These are phyloP conservation scores for Aldrovandia affinis DNA, from an alignment of 2,797 vertebrate genomes.

Conservation along the genomic window DNA sequence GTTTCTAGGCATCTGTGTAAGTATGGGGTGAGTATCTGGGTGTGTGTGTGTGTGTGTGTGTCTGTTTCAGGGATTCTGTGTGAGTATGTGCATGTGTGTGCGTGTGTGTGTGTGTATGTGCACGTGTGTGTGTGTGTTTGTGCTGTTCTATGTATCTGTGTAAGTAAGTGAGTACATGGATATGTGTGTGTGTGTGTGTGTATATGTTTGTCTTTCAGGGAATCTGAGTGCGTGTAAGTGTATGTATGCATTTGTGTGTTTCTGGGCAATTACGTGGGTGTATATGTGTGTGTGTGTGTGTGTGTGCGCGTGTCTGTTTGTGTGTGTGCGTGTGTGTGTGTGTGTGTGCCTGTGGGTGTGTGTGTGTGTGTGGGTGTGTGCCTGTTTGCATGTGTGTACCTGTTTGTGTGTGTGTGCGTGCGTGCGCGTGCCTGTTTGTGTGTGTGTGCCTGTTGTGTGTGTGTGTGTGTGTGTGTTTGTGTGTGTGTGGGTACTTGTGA, in stretches of 20 bases:
- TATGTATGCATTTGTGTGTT: too few species aligned
- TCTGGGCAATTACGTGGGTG: neutral
- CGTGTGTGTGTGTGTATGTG: neutral
- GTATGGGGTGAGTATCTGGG: neutral
- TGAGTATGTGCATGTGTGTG: neutral
- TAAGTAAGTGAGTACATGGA: too few species aligned
- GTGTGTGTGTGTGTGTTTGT: neutral
- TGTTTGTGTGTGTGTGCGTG: neutral
- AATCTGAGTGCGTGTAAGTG: too few species aligned
- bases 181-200: conserved; percentile 3
- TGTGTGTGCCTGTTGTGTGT: neutral
- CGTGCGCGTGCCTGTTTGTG: neutral
- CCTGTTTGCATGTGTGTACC: too few species aligned
- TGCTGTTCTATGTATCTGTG: neutral
- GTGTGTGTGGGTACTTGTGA: neutral
- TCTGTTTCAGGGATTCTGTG: too few species aligned
- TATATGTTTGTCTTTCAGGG: neutral
- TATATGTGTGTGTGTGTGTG: neutral
- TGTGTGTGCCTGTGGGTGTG: too few species aligned
- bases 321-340: too few species aligned
- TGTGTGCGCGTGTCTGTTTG: neutral
- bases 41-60: neutral
- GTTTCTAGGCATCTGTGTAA: neutral
- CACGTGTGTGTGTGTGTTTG: neutral
- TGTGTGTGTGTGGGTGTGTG: neutral